These are phyloP conservation scores for Isaurus tuberculatus DNA, from an alignment of 92 coral and sea anemone species.

Conservation along the genomic window DNA sequence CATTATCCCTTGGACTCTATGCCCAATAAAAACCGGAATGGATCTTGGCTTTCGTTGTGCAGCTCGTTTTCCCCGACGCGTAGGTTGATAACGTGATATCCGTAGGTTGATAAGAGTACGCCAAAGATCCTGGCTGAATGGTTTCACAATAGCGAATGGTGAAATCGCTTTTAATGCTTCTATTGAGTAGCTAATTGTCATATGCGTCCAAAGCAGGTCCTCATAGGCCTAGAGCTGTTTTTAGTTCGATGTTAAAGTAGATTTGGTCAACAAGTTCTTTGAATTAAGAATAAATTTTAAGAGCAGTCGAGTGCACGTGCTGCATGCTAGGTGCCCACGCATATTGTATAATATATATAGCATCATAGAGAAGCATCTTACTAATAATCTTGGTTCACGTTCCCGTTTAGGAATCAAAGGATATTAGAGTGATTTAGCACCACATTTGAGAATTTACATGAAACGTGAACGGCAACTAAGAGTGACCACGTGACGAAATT, in stretches of 20 bases:
- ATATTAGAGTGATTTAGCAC: too few relatives aligned
- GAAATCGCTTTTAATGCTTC: constrained; percentile 9
- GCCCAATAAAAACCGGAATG: not conserved
- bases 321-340: not conserved
- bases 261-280: not conserved
- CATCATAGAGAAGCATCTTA: too few relatives aligned
- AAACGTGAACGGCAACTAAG: too few relatives aligned
- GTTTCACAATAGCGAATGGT: not conserved
- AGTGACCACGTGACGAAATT: too few relatives aligned
- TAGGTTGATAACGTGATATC: not conserved
- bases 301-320: not conserved
- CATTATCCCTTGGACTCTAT: not conserved
- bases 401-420: too few relatives aligned
- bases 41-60: too few relatives aligned
- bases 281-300: not conserved
- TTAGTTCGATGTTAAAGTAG: not conserved
- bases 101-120: not conserved
- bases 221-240: not conserved
- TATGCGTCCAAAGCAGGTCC: not conserved
- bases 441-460: too few relatives aligned
- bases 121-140: not conserved
- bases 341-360: too few relatives aligned
- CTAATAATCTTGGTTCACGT: too few relatives aligned
- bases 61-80: not conserved
- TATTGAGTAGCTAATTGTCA: not conserved